Base-by-base conservation (phyloP, 2,888 invertebrate genomes). In the Lepidocyrtoides sp. region DNA sequence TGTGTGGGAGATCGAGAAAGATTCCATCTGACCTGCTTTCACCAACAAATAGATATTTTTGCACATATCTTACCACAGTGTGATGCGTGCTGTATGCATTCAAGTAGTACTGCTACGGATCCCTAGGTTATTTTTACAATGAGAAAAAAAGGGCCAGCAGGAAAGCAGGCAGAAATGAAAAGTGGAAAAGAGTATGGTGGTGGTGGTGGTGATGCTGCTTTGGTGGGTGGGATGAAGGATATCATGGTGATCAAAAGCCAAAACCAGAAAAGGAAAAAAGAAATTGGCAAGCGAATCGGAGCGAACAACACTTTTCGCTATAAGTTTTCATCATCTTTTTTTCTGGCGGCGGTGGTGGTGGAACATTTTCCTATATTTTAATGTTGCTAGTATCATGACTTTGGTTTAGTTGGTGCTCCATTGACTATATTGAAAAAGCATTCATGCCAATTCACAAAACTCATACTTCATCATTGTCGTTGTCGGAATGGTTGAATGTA, bases 161-260 rank as follows among this genome's bases (percentile, higher is more conserved):
- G 75, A 48, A 72, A 72, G 20, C 26, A 72, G 36, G 44, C 20
- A 36, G 26, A 48, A 48, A 48, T 51, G 36, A 69, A 69, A 36
- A 17, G 17, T 32, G 57, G 48, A 12, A 10, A 17, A 63, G 29
- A 41, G 41, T 36, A n/a, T n/a, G n/a, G n/a, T n/a, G n/a, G 41
- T 41, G 32, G 26, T 17, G 8, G 26, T 17, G 1, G 17, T 5
- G 23, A 57, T 72, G 72, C 41, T 72, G 17, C 72, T 72, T 36
- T 23, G 75, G 23, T 48, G 48, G 48, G 23, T 48, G 57, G 36
- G 32, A 32, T 23, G 32, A 17, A 57, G 44, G 81, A 81, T 81
- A 57, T 81, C 81, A 26, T 32, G 82, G 69, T 69, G 84, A 84
- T 84, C 84, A 84, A 66, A 84, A 84, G 84, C 69, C 84, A 69